Conservation (phyloP, 2,113 vertebrate species). For the Rutilus rutilus region DNA sequence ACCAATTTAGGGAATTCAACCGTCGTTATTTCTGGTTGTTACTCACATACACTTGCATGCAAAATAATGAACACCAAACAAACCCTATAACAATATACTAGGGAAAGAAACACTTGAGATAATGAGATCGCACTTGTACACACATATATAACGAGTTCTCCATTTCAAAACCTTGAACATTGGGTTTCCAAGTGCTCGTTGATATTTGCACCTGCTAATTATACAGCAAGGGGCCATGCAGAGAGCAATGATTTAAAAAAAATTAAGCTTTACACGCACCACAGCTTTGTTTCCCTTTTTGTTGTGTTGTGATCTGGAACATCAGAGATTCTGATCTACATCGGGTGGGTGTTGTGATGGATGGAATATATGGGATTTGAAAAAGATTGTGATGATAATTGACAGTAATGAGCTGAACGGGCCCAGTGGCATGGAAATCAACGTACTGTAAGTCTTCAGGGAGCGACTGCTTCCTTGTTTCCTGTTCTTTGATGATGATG, state of each 20-base stretch:
- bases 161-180: not conserved
- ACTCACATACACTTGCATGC: not conserved
- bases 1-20: not conserved
- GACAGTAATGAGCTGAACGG: conserved; percentile 17
- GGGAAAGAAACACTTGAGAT: not conserved
- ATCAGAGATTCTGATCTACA: not conserved
- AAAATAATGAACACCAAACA: not conserved
- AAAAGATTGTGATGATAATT: conserved; percentile 5
- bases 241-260: not conserved
- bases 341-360: not conserved
- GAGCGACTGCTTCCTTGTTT: not conserved
- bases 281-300: not conserved
- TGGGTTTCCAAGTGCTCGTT: not conserved
- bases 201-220: conserved; percentile 5
- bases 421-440: conserved; percentile 11
- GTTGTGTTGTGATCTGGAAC: not conserved
- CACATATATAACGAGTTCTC: not conserved
- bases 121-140: not conserved
- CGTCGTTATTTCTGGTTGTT: not conserved
- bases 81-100: not conserved
- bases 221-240: not conserved
- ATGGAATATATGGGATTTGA: not conserved
- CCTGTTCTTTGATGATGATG: not conserved
- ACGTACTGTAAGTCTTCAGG: not conserved
- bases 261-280: not conserved